Percentiles rank a stretch among this genome's conserved stretches.
phyloP scores from a whole-genome alignment of 1,140 invertebrate genomes.

The Drosophila mauritiana region DNA sequence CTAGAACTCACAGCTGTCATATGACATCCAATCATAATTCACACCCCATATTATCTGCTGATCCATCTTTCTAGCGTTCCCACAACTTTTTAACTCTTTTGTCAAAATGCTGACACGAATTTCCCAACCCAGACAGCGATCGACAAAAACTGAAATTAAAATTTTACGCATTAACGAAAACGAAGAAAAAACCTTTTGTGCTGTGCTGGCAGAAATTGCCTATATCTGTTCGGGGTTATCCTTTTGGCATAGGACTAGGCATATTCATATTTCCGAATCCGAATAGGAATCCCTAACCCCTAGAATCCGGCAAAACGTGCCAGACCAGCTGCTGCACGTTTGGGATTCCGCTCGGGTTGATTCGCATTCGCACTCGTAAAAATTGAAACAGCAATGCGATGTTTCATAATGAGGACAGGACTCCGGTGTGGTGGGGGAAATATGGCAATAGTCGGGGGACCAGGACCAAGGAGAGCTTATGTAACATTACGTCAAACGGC shows the following conservation, averaged over 20 bases:
- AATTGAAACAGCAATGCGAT: conserved; percentile 77
- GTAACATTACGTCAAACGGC: conserved; percentile 82
- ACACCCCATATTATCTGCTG: conserved; percentile 65
- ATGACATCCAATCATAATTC: conserved; percentile 30
- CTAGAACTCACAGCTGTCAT: too few species aligned
- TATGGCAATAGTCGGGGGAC: not conserved
- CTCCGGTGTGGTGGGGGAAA: not conserved
- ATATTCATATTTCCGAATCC: not conserved
- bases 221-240: conserved; percentile 66
- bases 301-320: conserved; percentile 46
- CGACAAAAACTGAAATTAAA: conserved; percentile 75
- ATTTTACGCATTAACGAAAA: conserved; percentile 78
- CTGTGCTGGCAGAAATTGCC: conserved; percentile 66
- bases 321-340: conserved; percentile 70
- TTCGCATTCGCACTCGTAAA: conserved; percentile 55
- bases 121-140: conserved; percentile 32
- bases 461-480: conserved; percentile 59
- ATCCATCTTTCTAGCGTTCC: conserved; percentile 47
- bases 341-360: conserved; percentile 32
- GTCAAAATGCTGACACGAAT: conserved; percentile 72
- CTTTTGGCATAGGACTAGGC: conserved; percentile 13
- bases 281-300: conserved; percentile 26
- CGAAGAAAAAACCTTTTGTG: conserved; percentile 43
- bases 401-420: conserved; percentile 67
- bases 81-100: conserved; percentile 82